Percentiles rank a stretch among this genome's conserved stretches.
These are phyloP conservation scores for Apamea sordens DNA, from an alignment of 2,888 invertebrate species.

Conservation along the genomic window DNA sequence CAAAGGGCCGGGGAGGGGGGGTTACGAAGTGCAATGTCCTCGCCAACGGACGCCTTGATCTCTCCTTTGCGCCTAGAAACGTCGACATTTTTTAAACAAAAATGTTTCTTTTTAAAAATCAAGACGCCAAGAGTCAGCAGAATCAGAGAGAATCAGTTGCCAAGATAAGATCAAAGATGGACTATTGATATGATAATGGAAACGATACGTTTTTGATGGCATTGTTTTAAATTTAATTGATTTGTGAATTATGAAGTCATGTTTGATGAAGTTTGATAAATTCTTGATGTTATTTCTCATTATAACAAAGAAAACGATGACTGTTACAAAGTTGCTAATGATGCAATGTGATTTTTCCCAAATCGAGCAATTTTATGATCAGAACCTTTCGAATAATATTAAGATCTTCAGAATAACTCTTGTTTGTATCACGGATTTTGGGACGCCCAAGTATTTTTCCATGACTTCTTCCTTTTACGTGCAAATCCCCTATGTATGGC, in stretches of 20 bases:
- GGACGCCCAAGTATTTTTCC: not conserved
- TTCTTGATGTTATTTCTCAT: conserved; percentile 11
- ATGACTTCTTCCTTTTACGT: not conserved
- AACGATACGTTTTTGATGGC: conserved; percentile 20
- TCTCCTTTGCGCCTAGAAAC: conserved; percentile 76
- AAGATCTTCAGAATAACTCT: not conserved
- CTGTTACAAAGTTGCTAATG: conserved; percentile 10
- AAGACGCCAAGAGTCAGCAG: too few relatives aligned
- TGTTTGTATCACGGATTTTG: not conserved
- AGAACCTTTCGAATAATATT: not conserved
- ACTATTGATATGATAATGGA: conserved; percentile 61
- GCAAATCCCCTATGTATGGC: conserved; percentile 38
- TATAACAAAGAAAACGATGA: conserved; percentile 11
- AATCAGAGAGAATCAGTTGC: conserved; percentile 47
- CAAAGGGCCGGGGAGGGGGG: conserved; percentile 76
- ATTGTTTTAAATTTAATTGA: conserved; percentile 39
- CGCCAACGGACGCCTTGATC: conserved; percentile 88
- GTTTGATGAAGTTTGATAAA: conserved; percentile 13
- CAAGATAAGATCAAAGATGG: conserved; percentile 53
- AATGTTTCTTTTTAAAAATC: conserved; percentile 61
- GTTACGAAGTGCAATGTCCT: conserved; percentile 89
- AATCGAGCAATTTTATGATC: not conserved
- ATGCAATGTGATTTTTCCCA: not conserved
- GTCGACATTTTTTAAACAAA: conserved; percentile 77
- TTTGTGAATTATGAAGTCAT: conserved; percentile 31